phyloP scores from a whole-genome alignment of 2,113 vertebrate genomes.

The Macrotis lagotis region DNA sequence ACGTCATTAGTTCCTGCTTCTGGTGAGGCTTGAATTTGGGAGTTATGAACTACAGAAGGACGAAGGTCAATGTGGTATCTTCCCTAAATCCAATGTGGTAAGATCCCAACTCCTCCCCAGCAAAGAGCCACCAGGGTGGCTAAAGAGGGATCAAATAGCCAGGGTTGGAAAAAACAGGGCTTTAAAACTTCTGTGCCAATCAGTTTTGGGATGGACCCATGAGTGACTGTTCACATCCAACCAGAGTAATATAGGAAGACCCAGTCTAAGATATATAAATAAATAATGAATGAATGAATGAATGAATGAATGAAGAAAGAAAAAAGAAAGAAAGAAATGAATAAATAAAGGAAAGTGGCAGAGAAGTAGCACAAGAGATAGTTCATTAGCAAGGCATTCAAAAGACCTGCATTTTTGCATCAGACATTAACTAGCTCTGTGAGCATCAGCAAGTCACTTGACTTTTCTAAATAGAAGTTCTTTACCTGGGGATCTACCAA shows the following conservation, averaged over 20 bases:
- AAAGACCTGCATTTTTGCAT: neutral
- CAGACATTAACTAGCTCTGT: neutral
- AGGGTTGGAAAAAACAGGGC: neutral
- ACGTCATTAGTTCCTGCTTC: neutral
- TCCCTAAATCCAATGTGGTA: neutral
- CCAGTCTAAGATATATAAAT: neutral
- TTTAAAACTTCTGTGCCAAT: neutral
- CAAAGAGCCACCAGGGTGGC: neutral
- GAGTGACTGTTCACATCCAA: neutral
- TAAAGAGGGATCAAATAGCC: neutral
- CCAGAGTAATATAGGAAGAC: neutral
- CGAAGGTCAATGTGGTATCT: neutral
- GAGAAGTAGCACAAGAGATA: neutral
- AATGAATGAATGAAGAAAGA: no score
- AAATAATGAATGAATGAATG: no score
- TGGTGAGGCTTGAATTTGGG: neutral
- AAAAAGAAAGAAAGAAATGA: no score
- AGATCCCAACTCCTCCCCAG: neutral
- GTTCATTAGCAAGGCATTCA: neutral
- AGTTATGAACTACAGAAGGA: neutral
- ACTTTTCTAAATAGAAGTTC: neutral
- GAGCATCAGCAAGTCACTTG: no score
- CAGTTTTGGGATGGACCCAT: neutral
- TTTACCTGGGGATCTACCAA: neutral
- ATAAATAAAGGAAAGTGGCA: no score